These are phyloP conservation scores for Porites lobata DNA, from an alignment of 92 coral and sea anemone genomes.

Conservation along the genomic window DNA sequence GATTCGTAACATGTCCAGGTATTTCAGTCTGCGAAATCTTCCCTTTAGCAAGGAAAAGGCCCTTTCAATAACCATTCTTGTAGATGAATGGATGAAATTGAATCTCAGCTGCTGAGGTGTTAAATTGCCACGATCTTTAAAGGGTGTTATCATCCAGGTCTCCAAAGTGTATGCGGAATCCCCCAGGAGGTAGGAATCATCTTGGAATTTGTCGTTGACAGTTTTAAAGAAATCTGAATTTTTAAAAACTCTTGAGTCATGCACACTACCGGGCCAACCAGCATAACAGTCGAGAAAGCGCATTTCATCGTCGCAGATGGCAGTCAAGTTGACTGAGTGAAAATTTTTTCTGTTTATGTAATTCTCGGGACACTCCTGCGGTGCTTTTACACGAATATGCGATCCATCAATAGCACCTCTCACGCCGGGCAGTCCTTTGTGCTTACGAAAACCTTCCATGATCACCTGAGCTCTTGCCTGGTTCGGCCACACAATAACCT, in stretches of 20 bases:
- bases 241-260: too few species aligned
- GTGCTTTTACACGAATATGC: too few species aligned
- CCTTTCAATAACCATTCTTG: constrained; percentile 50
- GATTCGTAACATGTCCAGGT: constrained; percentile 19
- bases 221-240: too few species aligned
- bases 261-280: too few species aligned
- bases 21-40: constrained; percentile 45
- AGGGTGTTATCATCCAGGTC: constrained; percentile 43
- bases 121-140: constrained; percentile 41
- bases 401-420: too few species aligned
- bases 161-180: constrained; percentile 46
- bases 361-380: too few species aligned
- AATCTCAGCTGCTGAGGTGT: constrained; percentile 21
- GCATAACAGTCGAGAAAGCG: too few species aligned
- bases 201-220: constrained; percentile 28
- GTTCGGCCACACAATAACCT: constrained; percentile 50
- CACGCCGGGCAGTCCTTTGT: too few species aligned
- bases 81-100: constrained; percentile 40
- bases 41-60: constrained; percentile 55
- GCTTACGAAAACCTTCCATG: constrained; percentile 51
- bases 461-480: constrained; percentile 26
- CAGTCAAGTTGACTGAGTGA: too few species aligned
- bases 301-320: too few species aligned
- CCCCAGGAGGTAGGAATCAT: constrained; percentile 39
- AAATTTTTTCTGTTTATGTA: too few species aligned